phyloP scores from a whole-genome alignment of 2,888 invertebrate genomes.

The Pterostichus niger region DNA sequence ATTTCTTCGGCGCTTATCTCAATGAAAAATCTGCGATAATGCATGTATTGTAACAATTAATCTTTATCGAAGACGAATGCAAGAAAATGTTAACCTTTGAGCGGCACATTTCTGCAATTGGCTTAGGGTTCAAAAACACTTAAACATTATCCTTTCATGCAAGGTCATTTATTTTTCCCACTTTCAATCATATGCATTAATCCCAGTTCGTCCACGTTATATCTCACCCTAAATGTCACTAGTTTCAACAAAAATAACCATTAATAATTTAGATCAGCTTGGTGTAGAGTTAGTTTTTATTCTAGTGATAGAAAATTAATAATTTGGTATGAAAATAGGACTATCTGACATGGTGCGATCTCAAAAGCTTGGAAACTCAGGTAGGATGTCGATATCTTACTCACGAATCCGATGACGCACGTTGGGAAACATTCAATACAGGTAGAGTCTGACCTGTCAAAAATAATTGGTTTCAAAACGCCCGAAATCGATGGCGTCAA shows the following conservation, averaged over 20 bases:
- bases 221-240: too few species aligned
- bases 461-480: slow-evolving; percentile 77
- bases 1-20: not conserved
- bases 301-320: slow-evolving; percentile 20
- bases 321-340: slow-evolving; percentile 79
- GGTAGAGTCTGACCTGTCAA: slow-evolving; percentile 76
- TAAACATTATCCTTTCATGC: too few species aligned
- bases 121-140: too few species aligned
- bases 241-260: too few species aligned
- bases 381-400: slow-evolving; percentile 90
- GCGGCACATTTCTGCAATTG: too few species aligned
- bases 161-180: too few species aligned
- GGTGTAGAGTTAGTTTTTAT: slow-evolving; percentile 2
- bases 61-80: not conserved
- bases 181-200: too few species aligned
- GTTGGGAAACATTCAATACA: slow-evolving; percentile 84
- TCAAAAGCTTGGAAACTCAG: slow-evolving; percentile 90
- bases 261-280: too few species aligned
- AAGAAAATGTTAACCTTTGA: too few species aligned
- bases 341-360: slow-evolving; percentile 96
- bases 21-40: not conserved
- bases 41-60: not conserved
- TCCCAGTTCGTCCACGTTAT: too few species aligned
- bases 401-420: slow-evolving; percentile 95
- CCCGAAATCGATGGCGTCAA: slow-evolving; percentile 74